These are phyloP conservation scores for Streblospio benedicti DNA, from an alignment of 1,140 invertebrate species.

Conservation along the genomic window DNA sequence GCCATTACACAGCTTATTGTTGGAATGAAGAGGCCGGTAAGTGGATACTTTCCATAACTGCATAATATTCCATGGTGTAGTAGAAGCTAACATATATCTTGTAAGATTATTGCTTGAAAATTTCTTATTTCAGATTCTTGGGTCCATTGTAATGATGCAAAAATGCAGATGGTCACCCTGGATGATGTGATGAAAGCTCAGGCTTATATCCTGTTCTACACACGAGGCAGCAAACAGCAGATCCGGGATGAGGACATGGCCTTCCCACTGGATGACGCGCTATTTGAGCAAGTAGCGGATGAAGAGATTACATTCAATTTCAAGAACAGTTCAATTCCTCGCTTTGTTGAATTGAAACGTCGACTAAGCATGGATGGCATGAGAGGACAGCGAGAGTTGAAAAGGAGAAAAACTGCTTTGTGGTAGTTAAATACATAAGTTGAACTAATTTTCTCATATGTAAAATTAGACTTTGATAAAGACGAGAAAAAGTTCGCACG, in stretches of 20 bases:
- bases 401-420: neutral
- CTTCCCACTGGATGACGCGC: neutral
- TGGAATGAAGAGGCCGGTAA: slow-evolving; percentile 33
- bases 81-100: neutral
- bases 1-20: slow-evolving; percentile 35
- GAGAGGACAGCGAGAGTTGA: neutral
- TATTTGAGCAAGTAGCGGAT: slow-evolving; percentile 18
- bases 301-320: slow-evolving; percentile 28
- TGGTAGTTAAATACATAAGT: neutral
- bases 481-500: too few relatives aligned
- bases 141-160: slow-evolving; percentile 36
- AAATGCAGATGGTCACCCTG: slow-evolving; percentile 21
- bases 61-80: neutral
- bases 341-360: neutral
- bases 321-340: slow-evolving; percentile 6
- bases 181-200: slow-evolving; percentile 31
- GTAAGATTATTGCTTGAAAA: neutral
- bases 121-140: slow-evolving; percentile 29
- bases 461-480: too few relatives aligned
- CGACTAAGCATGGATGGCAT: neutral
- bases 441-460: too few relatives aligned
- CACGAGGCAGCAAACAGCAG: slow-evolving; percentile 5
- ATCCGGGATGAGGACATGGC: slow-evolving; percentile 2
- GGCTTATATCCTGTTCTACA: slow-evolving; percentile 36
- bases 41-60: neutral